phyloP scores from a whole-genome alignment of 2,797 vertebrate genomes.

The Chloroceryle amazona region DNA sequence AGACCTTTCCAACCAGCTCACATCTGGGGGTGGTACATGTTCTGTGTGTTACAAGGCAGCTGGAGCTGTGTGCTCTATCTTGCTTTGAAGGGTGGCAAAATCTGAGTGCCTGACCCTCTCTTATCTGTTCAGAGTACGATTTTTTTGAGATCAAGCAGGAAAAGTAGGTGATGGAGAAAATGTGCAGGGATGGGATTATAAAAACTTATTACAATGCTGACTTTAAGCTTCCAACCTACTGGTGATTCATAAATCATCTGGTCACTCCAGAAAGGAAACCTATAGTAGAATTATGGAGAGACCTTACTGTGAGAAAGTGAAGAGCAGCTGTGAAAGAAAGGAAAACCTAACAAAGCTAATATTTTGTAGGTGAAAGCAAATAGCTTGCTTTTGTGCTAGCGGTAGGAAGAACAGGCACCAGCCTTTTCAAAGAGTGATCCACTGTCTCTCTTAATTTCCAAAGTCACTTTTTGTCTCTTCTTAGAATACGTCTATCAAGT shows the following conservation, averaged over 20 bases:
- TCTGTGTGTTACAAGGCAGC: neutral
- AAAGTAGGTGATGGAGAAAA: neutral
- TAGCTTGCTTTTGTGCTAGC: neutral
- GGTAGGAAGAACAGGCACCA: neutral
- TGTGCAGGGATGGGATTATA: neutral
- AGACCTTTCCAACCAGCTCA: neutral
- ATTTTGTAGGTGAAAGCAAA: neutral
- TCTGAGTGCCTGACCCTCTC: neutral
- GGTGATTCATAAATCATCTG: neutral
- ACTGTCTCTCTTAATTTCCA: neutral
- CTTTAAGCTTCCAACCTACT: neutral
- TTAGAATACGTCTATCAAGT: neutral
- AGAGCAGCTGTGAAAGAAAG: neutral
- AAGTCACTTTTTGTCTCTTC: neutral
- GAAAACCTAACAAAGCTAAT: neutral
- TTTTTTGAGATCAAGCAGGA: neutral
- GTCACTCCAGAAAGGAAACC: neutral
- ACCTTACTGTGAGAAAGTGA: neutral
- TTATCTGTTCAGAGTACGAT: neutral
- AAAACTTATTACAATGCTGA: neutral
- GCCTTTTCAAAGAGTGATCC: neutral
- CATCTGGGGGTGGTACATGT: fast-evolving
- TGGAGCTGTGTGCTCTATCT: neutral
- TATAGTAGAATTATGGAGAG: neutral
- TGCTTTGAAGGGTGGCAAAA: neutral